These are phyloP conservation scores for Macrophya annulata DNA, from an alignment of 2,888 invertebrate genomes.

Conservation along the genomic window DNA sequence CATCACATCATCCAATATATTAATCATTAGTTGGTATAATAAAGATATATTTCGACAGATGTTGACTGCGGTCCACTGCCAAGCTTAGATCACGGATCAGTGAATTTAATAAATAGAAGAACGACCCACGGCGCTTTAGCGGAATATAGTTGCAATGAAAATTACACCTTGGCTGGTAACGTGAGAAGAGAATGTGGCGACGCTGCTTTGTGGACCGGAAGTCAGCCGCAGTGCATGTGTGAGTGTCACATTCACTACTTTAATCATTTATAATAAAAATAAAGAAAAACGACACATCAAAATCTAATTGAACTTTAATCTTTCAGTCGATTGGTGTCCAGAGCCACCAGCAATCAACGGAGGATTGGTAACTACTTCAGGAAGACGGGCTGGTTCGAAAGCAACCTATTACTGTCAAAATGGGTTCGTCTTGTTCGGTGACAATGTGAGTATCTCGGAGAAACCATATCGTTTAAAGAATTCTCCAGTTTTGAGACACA, in stretches of 20 bases:
- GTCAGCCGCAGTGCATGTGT: slow-evolving; percentile 90
- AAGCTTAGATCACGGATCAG: slow-evolving; percentile 87
- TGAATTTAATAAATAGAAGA: slow-evolving; percentile 85
- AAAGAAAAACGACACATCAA: neutral
- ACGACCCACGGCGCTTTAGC: slow-evolving; percentile 91
- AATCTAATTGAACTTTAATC: neutral
- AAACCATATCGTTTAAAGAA: neutral
- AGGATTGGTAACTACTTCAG: slow-evolving; percentile 86
- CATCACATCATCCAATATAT: neutral
- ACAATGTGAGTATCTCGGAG: slow-evolving; percentile 83
- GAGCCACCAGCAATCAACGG: slow-evolving; percentile 90
- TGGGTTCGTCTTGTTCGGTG: slow-evolving; percentile 92
- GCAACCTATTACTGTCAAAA: slow-evolving; percentile 91
- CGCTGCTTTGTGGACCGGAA: slow-evolving; percentile 89
- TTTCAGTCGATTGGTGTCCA: slow-evolving; percentile 90
- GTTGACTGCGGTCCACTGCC: slow-evolving; percentile 89
- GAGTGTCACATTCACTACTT: slow-evolving; percentile 64
- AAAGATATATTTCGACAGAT: slow-evolving; percentile 81
- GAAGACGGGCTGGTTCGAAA: slow-evolving; percentile 90
- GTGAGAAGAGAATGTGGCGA: slow-evolving; percentile 87
- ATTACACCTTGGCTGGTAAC: slow-evolving; percentile 91
- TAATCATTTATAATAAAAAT: neutral
- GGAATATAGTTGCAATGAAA: slow-evolving; percentile 89
- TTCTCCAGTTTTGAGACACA: slow-evolving; percentile 33
- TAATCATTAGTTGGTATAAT: slow-evolving; percentile 11